Evolutionary conservation across 2,113 vertebrate species (phyloP).

Genomic region (Prunella fulvescens): DNA sequence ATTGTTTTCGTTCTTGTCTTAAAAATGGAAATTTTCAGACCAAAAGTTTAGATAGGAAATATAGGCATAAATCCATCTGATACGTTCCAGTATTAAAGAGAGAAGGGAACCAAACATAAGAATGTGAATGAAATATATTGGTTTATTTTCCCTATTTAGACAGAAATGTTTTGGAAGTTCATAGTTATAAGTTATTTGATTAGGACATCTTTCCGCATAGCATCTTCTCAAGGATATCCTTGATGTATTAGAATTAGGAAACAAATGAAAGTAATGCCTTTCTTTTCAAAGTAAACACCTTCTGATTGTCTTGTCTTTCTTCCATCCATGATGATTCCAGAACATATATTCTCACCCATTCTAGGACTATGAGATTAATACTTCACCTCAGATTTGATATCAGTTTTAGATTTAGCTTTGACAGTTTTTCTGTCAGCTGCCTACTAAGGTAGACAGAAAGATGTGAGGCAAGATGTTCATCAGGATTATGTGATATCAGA

Average conservation of each 20-base stretch:
- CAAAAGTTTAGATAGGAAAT: neutral
- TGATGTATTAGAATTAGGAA: neutral
- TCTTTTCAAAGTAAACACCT: neutral
- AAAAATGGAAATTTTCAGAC: neutral
- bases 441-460: neutral
- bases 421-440: neutral
- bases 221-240: neutral
- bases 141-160: neutral
- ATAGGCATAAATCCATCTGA: neutral
- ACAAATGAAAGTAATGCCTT: neutral
- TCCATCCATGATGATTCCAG: neutral
- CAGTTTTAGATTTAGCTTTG: neutral
- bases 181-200: neutral
- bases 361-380: neutral
- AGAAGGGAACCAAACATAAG: neutral
- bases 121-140: neutral
- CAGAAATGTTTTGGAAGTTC: neutral
- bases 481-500: neutral
- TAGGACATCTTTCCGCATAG: neutral
- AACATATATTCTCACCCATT: neutral
- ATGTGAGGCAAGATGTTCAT: neutral
- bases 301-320: neutral
- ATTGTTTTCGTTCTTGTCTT: neutral
- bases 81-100: neutral
- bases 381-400: neutral